Conservation (phyloP, 2,888 invertebrate species). For the Thymelicus sylvestris region DNA sequence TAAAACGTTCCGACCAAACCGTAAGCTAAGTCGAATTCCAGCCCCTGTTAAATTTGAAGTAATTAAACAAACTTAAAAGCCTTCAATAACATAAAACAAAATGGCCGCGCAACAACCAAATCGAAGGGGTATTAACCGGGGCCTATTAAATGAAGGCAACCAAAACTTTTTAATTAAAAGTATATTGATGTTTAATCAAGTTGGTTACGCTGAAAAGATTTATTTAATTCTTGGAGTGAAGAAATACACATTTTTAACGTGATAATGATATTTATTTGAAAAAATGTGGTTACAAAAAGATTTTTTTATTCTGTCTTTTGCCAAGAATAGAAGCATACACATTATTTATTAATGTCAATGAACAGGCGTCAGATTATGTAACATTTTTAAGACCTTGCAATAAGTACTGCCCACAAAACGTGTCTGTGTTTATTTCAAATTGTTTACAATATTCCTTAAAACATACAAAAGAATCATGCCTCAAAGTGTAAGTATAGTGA, state of each 20-base stretch:
- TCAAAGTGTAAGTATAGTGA: too few species aligned
- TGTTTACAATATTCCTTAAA: too few species aligned
- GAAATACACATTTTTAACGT: neutral
- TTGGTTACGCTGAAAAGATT: constrained; percentile 43
- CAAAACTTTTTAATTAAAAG: constrained; percentile 52
- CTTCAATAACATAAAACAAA: constrained; percentile 48
- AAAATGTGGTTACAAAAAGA: too few species aligned
- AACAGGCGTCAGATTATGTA: too few species aligned
- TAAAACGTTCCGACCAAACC: neutral
- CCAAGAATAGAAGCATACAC: too few species aligned
- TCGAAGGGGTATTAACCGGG: constrained; percentile 49
- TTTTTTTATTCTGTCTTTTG: too few species aligned
- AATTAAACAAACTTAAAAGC: constrained; percentile 38
- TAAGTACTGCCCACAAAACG: too few species aligned
- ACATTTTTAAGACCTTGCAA: too few species aligned
- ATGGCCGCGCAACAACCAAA: constrained; percentile 45
- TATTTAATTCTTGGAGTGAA: constrained; percentile 42
- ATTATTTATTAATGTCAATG: too few species aligned
- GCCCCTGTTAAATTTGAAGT: constrained; percentile 40
- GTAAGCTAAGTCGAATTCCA: constrained; percentile 42
- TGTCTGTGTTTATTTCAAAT: too few species aligned
- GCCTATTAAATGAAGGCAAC: constrained; percentile 44
- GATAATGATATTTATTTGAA: too few species aligned
- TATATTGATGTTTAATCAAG: constrained; percentile 47
- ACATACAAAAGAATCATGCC: too few species aligned